These are phyloP conservation scores for Hypomecis punctinalis DNA, from an alignment of 2,888 invertebrate genomes.

Conservation along the genomic window DNA sequence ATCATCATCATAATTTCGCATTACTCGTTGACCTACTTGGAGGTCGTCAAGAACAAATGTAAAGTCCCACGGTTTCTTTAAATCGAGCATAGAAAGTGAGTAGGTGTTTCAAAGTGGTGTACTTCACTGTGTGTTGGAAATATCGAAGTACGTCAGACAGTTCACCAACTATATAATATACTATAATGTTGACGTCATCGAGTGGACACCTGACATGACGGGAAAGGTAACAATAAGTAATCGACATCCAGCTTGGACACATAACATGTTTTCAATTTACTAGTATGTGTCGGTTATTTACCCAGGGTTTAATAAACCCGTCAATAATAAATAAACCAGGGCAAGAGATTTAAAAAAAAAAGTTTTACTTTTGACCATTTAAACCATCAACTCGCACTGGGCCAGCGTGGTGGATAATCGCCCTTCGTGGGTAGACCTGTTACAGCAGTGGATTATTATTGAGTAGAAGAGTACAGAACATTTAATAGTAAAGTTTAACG, in stretches of 20 bases:
- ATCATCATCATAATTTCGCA: neutral
- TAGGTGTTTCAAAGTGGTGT: neutral
- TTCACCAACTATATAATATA: constrained; percentile 6
- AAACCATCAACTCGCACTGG: too few relatives aligned
- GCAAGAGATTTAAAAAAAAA: too few relatives aligned
- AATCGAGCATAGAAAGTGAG: constrained; percentile 1
- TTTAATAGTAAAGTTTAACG: too few relatives aligned
- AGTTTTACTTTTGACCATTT: too few relatives aligned
- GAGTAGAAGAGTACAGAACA: too few relatives aligned
- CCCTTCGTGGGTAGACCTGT: too few relatives aligned
- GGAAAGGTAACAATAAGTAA: constrained; percentile 14
- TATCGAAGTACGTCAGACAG: constrained; percentile 8
- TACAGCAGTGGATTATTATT: too few relatives aligned
- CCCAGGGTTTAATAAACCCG: too few relatives aligned
- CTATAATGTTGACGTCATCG: constrained; percentile 17
- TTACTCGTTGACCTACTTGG: neutral
- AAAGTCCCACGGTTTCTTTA: constrained; percentile 11
- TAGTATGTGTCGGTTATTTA: too few relatives aligned
- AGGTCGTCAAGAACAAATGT: neutral
- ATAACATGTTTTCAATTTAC: neutral
- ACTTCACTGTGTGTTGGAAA: constrained; percentile 3
- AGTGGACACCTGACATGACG: constrained; percentile 10
- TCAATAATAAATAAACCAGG: too few relatives aligned
- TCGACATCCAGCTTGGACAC: neutral
- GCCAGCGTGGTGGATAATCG: too few relatives aligned